Evolutionary conservation across 1,140 invertebrate genomes (phyloP), one percentile per base, ranked within the genome.

Genomic region (Harlomillsia oculata): DNA sequence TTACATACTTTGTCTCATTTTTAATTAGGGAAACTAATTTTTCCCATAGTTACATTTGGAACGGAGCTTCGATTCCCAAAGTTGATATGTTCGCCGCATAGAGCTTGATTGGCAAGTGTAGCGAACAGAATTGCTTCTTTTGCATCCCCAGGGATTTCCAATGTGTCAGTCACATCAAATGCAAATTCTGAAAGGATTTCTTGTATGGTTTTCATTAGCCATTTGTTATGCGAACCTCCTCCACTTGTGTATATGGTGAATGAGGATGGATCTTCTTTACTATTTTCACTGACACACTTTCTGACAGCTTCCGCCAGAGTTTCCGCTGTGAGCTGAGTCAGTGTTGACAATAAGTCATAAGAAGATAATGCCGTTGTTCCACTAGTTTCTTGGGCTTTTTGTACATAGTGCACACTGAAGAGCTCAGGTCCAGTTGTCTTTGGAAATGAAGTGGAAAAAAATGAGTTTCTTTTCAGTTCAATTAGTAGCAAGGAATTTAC

Each of bases 61-160:
- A 51, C 29, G 29, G 11, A 8, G 25, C 20, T 29, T 11, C 18
- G 6, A 9, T 48, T 34, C 14, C 37, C 29, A 13, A 25, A 43
- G 8, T 1, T 25, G 9, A 20, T 36, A 9, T 37, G n/a, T 0
- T 16, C 30, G 3, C 50, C 43, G 23, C 2, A 29, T 20, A 59
- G 6, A 5, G 32, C 14, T 36, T 59, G 49, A 48, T 59, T 59
- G 18, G 56, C 56, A 2, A 59, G 18, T 4, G 43, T 53, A 9
- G 56, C 56, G 39, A 59, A 59, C 1, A 59, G 30, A 0, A 59
- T 36, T 18, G 56, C 56, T 40, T 59, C 56, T 28, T 59, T 59
- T 3, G 56, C 49, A 18, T 59, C 56, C 2, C 18, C 34, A 5
- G 41, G 23, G 23, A 59, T 48, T 46, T 50, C 56, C 14, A 59